phyloP scores from a whole-genome alignment of 2,888 invertebrate species.

The Megalurothrips usitatus region DNA sequence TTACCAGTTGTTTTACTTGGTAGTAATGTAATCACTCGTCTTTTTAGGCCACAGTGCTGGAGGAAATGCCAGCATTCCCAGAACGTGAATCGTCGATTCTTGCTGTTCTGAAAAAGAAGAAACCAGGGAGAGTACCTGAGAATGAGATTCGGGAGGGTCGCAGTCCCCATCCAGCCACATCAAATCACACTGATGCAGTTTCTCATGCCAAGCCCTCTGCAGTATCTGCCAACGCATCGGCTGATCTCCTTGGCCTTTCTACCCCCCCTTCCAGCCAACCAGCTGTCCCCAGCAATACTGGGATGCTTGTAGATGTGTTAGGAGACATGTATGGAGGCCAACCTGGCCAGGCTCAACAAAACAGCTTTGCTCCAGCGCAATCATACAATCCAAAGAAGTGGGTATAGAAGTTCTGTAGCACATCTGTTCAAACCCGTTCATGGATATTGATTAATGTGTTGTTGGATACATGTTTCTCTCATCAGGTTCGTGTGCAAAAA shows the following conservation, averaged over 20 bases:
- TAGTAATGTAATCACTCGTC: neutral
- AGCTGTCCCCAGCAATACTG: conserved; percentile 62
- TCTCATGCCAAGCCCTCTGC: conserved; percentile 35
- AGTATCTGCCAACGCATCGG: conserved; percentile 51
- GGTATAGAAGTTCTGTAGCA: conserved; percentile 39
- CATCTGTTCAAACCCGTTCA: neutral
- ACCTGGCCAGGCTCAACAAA: conserved; percentile 1
- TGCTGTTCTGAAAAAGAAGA: conserved; percentile 96
- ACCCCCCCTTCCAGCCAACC: conserved; percentile 75
- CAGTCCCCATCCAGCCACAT: conserved; percentile 59
- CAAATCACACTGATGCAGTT: conserved; percentile 49
- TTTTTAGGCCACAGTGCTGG: conserved; percentile 82
- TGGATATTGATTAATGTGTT: conserved; percentile 7
- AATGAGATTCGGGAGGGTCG: conserved; percentile 78
- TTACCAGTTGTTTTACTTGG: neutral
- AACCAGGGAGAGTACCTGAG: conserved; percentile 90
- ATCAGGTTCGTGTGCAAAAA: conserved; percentile 87
- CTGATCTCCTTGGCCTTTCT: conserved; percentile 82
- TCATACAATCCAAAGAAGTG: conserved; percentile 83
- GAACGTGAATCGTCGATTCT: conserved; percentile 97
- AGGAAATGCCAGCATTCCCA: conserved; percentile 99
- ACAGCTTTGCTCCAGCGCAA: conserved; percentile 48
- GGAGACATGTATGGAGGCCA: conserved; percentile 77
- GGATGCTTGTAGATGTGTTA: conserved; percentile 82
- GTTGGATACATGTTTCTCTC: conserved; percentile 34